Conservation (phyloP, 2,113 vertebrate genomes). For the Scatophagus argus region DNA sequence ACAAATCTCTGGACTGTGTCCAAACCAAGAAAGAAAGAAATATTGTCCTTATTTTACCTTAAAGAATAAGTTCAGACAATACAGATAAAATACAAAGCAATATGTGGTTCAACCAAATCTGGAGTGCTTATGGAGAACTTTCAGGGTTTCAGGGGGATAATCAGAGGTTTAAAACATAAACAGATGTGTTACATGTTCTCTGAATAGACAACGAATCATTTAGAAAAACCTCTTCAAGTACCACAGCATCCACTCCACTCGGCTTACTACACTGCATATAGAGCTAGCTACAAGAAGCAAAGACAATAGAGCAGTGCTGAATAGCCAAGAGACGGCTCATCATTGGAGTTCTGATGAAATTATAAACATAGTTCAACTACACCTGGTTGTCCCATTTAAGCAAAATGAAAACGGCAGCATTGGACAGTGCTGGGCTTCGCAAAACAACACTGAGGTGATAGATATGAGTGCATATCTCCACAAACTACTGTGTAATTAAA, state of each 20-base stretch:
- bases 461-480: constrained; percentile 28
- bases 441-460: constrained; percentile 66
- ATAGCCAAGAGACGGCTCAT: constrained; percentile 61
- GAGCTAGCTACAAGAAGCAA: neutral
- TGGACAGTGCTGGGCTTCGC: constrained; percentile 47
- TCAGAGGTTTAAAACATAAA: neutral
- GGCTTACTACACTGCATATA: neutral
- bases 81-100: neutral
- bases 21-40: neutral
- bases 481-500: constrained; percentile 81
- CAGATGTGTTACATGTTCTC: neutral
- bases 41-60: neutral
- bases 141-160: neutral
- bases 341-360: constrained; percentile 76
- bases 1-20: neutral
- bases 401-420: constrained; percentile 73
- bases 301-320: constrained; percentile 13
- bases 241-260: neutral
- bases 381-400: constrained; percentile 66
- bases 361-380: constrained; percentile 69
- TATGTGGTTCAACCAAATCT: neutral
- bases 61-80: neutral
- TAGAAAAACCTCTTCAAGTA: neutral
- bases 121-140: no score
- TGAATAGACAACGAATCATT: neutral